Conservation (phyloP, 1,140 invertebrate genomes). For the Drosophila subobscura region DNA sequence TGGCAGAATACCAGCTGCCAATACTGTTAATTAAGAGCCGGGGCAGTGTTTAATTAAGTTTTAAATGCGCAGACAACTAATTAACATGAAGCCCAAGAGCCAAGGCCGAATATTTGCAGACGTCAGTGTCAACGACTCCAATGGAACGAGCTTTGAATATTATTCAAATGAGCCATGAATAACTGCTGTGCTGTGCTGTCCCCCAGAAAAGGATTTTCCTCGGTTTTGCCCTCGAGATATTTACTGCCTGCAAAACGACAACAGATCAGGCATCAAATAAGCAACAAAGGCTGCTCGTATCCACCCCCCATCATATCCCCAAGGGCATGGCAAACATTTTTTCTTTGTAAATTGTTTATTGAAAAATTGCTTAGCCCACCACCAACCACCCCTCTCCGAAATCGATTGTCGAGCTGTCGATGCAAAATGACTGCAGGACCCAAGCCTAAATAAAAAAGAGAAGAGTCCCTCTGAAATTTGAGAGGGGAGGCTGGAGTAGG, state of each 20-base stretch:
- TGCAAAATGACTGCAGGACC: constrained; percentile 34
- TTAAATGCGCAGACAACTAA: constrained; percentile 60
- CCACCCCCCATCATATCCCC: constrained; percentile 3
- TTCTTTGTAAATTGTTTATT: constrained; percentile 41
- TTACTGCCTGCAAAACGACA: constrained; percentile 1
- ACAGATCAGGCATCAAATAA: constrained; percentile 35
- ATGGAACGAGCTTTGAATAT: constrained; percentile 18
- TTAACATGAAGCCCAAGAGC: constrained; percentile 54
- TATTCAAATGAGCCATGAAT: constrained; percentile 8
- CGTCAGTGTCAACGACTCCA: constrained; percentile 7
- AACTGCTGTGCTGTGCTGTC: not conserved
- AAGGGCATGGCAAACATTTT: constrained; percentile 49
- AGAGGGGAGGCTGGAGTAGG: constrained; percentile 1
- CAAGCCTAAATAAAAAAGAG: constrained; percentile 17
- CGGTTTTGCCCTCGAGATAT: too few relatives aligned
- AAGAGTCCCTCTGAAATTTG: constrained; percentile 41
- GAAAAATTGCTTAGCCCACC: constrained; percentile 41
- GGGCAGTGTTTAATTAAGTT: constrained; percentile 65
- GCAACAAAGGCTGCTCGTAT: constrained; percentile 31
- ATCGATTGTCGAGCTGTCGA: constrained; percentile 36
- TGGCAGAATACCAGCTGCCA: constrained; percentile 35
- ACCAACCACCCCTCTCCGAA: not conserved
- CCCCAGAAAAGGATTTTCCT: too few relatives aligned
- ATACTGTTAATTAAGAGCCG: constrained; percentile 57
- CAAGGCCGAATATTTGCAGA: constrained; percentile 10